A percentile compares a stretch with the other conserved stretches of the same genome.
Conservation (phyloP, 2,797 vertebrate species). For the Hirundo rustica region DNA sequence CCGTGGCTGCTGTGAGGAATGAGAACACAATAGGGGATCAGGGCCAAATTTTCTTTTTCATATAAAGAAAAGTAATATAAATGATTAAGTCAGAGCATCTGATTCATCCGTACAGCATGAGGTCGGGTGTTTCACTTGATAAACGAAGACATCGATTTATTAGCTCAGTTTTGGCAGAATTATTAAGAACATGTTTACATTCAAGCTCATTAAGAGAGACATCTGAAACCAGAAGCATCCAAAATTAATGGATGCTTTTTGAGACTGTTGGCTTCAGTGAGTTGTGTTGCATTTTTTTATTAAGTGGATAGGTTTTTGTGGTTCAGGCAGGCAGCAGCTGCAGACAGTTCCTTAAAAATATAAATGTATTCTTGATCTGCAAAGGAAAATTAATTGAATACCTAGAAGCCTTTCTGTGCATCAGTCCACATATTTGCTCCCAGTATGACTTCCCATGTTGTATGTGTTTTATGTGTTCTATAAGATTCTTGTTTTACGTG, state of each 20-base stretch:
- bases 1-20: neutral
- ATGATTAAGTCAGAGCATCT: conserved; percentile 11
- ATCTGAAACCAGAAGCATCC: conserved; percentile 51
- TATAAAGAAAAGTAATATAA: neutral
- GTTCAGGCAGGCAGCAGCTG: conserved; percentile 24
- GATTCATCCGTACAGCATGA: conserved; percentile 13
- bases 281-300: conserved; percentile 36
- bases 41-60: neutral
- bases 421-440: neutral
- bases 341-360: conserved; percentile 9
- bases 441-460: neutral
- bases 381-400: neutral
- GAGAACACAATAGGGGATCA: neutral
- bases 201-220: conserved; percentile 53
- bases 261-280: conserved; percentile 25
- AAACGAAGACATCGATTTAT: conserved; percentile 45
- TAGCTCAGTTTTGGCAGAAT: conserved; percentile 60
- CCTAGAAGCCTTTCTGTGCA: neutral
- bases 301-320: conserved; percentile 37
- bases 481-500: neutral
- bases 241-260: conserved; percentile 57
- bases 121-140: conserved; percentile 50
- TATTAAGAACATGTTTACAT: conserved; percentile 57
- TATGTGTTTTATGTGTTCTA: neutral
- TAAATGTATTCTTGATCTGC: neutral